Base-by-base conservation (phyloP, 1,140 invertebrate species). In the Drosophila takahashii region DNA sequence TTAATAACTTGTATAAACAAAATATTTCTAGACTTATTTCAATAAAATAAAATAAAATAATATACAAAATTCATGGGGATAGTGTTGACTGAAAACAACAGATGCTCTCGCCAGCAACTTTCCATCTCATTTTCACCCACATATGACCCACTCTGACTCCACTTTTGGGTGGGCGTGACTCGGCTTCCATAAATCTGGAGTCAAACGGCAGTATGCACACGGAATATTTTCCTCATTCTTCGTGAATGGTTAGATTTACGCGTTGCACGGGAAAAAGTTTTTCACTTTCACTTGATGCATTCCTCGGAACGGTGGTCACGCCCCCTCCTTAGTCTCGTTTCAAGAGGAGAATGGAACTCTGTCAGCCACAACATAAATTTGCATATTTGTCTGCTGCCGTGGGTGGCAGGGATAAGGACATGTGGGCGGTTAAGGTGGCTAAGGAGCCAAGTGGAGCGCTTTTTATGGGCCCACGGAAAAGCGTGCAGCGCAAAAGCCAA, bases 281-380 rank as follows among this genome's bases (percentile, higher is more conserved):
- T 84, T 89, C 84, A 89, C 84, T 89, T 90, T 90, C 77, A 84
- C 67, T 80, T 84, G 72, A 90, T 85, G 74, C 79, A 91, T 90
- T 59, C 59, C 52, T 44, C 36, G 51, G 27, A 37, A 9, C 10
- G 34, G 3, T 26, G 44, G 18, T 18, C 26, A 48, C 47, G 26
- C 26, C 16, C 44, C 58, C 66, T 44, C 26, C 22, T 69, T 56
- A 69, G 22, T 13, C 32, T 22, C 39, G 3, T 5, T 15, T 37
- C 13, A 1, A 10, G 27, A 27, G 5, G 62, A 54, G 39, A 56
- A 70, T 56, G 64, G 50, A 53, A 74, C 72, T 73, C 81, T 58
- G 84, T 66, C 83, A 89, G 75, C 52, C 62, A 70, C 58, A 62
- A 81, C 79, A 84, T 89, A 78, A 89, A 89, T 89, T 89, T 89